Evolutionary conservation across 2,797 vertebrate species (phyloP).

Genomic region (Amniataba percoides): DNA sequence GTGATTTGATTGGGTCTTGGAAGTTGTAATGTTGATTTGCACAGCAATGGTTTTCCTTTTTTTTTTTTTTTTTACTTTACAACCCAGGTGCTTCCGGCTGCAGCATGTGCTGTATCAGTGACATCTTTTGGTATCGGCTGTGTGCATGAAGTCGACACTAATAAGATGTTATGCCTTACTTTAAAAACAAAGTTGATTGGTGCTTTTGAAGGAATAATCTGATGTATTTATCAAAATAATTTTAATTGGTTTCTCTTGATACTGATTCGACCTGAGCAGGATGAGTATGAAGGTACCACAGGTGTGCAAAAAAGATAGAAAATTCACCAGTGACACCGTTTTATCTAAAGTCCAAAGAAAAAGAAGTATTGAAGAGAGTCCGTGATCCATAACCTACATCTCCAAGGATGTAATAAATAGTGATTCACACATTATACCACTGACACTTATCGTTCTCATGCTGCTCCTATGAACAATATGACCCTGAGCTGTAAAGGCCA

Average conservation of each 20-base stretch:
- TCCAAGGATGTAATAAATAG: background rate
- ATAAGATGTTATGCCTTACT: too few relatives aligned
- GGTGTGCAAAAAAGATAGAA: too few relatives aligned
- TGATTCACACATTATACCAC: background rate
- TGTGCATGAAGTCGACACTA: background rate
- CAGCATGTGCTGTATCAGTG: background rate
- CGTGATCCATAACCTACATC: background rate
- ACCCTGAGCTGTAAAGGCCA: background rate
- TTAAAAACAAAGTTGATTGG: too few relatives aligned
- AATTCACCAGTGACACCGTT: background rate
- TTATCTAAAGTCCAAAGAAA: background rate
- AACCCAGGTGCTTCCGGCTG: background rate
- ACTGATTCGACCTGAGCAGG: background rate
- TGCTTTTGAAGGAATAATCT: background rate
- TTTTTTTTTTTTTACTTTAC: slow-evolving; percentile 13
- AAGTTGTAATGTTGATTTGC: slow-evolving; percentile 20
- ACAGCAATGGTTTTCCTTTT: too few relatives aligned
- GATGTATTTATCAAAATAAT: background rate
- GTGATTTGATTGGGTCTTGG: background rate
- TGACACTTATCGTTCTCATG: background rate
- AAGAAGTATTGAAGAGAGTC: background rate
- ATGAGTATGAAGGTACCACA: background rate
- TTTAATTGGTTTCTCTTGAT: background rate
- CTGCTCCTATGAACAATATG: background rate
- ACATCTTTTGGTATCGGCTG: too few relatives aligned